phyloP scores from a whole-genome alignment of 1,140 invertebrate genomes.

The Apis mellifera region Amel_HAv3.1 CM009931.2:12105501-12106000 shows the following conservation, averaged over 20 bases:
- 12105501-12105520: not conserved
- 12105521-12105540: not conserved
- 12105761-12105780: not conserved
- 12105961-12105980: too few species aligned
- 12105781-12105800: not conserved
- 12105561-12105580: conserved; percentile 1
- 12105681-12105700: not conserved
- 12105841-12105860: not conserved
- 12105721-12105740: not conserved
- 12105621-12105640: not conserved
- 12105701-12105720: not conserved
- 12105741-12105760: too few species aligned
- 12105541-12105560: conserved; percentile 32
- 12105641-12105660: not conserved
- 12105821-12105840: not conserved
- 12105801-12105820: not conserved
- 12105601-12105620: not conserved
- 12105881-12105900: not conserved
- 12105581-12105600: conserved; percentile 19
- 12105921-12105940: not conserved
- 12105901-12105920: too few species aligned
- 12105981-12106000: not conserved
- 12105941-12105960: too few species aligned
- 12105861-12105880: not conserved
- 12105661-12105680: not conserved